Evolutionary conservation across 2,888 invertebrate genomes (phyloP), one percentile per base, ranked within the genome.

Genomic region (Limnephilus auricula): DNA sequence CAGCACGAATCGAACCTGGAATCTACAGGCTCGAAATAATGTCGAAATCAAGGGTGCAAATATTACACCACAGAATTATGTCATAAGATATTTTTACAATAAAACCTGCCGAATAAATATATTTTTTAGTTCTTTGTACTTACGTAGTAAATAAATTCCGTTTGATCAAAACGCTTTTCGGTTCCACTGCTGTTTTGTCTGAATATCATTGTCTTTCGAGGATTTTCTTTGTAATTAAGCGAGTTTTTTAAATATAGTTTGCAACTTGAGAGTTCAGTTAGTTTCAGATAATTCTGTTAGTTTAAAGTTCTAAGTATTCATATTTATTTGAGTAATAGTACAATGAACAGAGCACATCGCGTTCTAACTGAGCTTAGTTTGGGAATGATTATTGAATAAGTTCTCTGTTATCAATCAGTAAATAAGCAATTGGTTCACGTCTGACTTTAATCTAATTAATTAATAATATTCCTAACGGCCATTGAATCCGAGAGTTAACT

Each of bases 111-210:
- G 9, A 13, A 34, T 37, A 84, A 84, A 84, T 15, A 84, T 15
- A 32, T 15, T 18, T 18, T 50, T 50, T 50, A 18, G 4, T 50
- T 18, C 18, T 25, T 50, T 18, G 45, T 45, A 92, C 91, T 92
- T 89, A 92, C 92, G 79, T 86, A 91, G 80, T 78, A 84, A 31
- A 92, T 85, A n/a, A 92, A 89, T 32, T 92, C 92, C 13, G 83
- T 80, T 84, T 84, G n/a, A n/a, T 90, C 89, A 91, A 91, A 92
- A 25, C 82, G 83, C 31, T 65, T 89, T 31, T 92, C 90, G 30
- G 83, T 32, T 15, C 50, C 82, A 18, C 40, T 83, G 82, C 83
- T 87, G 4, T n/a, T 45, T 18, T 90, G 65, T 32, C 40, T 40
- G 34, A 90, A 91, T 32, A 90, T 32, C 91, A 90, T 91, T 82